Conservation (phyloP, 2,113 vertebrate genomes). For the Lophochroa leadbeateri region DNA sequence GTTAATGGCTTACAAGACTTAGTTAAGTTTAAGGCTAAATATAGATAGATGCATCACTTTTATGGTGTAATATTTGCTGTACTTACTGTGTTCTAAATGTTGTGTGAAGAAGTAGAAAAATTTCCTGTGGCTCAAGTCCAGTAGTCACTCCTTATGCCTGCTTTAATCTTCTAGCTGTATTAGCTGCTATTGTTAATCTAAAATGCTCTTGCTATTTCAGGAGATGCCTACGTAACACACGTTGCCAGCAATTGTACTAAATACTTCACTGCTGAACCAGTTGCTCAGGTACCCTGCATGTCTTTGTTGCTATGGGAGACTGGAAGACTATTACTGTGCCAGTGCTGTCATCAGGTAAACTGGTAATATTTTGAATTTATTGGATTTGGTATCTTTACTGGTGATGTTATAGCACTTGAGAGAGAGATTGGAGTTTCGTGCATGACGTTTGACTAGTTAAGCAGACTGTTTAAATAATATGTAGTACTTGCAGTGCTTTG, state of each 20-base stretch:
- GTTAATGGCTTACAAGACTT: not conserved
- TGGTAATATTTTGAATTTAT: not conserved
- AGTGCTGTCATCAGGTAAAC: slow-evolving; percentile 82
- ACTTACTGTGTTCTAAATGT: not conserved
- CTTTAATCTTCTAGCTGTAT: slow-evolving; percentile 71
- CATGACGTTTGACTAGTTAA: not conserved
- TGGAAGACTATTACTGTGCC: slow-evolving; percentile 84
- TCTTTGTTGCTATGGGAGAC: slow-evolving; percentile 89
- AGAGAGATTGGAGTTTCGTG: not conserved
- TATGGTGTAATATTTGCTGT: not conserved
- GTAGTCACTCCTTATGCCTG: not conserved
- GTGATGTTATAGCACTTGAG: not conserved
- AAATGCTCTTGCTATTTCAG: slow-evolving; percentile 75
- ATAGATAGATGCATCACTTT: not conserved
- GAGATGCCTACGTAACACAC: slow-evolving; percentile 73
- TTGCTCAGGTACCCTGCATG: slow-evolving; percentile 69
- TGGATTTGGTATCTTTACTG: not conserved
- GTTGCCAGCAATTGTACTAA: slow-evolving; percentile 60
- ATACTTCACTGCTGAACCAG: slow-evolving; percentile 68
- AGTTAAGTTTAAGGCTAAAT: not conserved
- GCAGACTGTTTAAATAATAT: not conserved
- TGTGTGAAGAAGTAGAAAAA: not conserved
- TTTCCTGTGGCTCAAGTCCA: not conserved
- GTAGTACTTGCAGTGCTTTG: not conserved
- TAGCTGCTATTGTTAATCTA: slow-evolving; percentile 72